Evolutionary conservation across 2,888 invertebrate genomes (phyloP).

Genomic region (Choreutis nemorana): DNA sequence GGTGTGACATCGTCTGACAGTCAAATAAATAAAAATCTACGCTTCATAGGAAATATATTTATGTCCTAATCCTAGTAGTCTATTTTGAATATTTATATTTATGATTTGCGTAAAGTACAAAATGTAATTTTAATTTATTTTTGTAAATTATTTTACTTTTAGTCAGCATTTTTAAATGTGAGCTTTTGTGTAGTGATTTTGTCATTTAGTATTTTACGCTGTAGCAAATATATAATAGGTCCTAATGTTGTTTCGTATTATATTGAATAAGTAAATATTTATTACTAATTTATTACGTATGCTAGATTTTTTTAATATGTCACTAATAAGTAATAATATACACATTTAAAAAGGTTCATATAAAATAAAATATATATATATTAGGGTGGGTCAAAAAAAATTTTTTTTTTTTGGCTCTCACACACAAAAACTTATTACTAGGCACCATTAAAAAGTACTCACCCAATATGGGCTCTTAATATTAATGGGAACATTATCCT

Average conservation of each 20-base stretch:
- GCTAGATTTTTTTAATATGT: slow-evolving; percentile 24
- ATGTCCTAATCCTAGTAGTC: slow-evolving; percentile 8
- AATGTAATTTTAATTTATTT: slow-evolving; percentile 33
- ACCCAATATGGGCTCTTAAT: no score
- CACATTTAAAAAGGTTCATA: no score
- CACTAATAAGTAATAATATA: slow-evolving; percentile 17
- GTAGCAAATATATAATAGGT: slow-evolving; percentile 10
- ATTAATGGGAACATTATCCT: no score
- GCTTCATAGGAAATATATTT: background rate
- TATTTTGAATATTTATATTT: slow-evolving; percentile 19
- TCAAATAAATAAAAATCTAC: no score
- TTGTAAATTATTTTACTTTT: slow-evolving; percentile 18
- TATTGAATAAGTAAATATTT: slow-evolving; percentile 5
- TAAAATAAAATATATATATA: no score
- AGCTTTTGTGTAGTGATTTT: background rate
- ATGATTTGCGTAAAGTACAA: slow-evolving; percentile 44
- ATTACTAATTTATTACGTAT: slow-evolving; percentile 35
- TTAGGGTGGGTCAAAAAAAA: no score
- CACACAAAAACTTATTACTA: no score
- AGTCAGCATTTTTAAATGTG: background rate
- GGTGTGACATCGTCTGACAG: slow-evolving; percentile 53
- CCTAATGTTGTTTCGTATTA: slow-evolving; percentile 1
- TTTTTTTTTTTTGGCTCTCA: no score
- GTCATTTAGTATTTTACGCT: slow-evolving; percentile 41
- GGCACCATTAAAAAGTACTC: no score